These are phyloP conservation scores for Pedionomus torquatus DNA, from an alignment of 2,113 vertebrate species.

Conservation along the genomic window DNA sequence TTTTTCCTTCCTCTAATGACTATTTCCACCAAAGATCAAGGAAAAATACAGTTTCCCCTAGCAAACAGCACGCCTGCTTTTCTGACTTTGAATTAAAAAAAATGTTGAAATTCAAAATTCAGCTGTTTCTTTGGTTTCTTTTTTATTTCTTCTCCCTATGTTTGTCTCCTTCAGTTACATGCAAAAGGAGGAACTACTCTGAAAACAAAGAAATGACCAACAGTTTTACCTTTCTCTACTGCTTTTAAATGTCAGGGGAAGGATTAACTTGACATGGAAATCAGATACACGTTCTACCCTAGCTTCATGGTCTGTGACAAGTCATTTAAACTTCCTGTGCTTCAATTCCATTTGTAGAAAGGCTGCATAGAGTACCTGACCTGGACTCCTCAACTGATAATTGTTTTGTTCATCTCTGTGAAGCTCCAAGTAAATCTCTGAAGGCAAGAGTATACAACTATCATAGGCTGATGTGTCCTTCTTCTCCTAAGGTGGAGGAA, in stretches of 20 bases:
- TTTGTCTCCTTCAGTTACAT: background rate
- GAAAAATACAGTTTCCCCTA: background rate
- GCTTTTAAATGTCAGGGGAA: background rate
- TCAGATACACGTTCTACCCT: background rate
- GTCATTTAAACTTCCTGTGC: background rate
- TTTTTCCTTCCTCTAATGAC: background rate
- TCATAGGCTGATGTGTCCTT: background rate
- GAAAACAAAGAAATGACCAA: background rate
- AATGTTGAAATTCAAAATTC: background rate
- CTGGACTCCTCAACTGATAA: background rate
- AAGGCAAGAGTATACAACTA: background rate
- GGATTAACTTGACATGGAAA: background rate
- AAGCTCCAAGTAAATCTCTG: background rate
- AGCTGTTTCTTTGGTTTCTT: background rate
- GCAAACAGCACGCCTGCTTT: background rate
- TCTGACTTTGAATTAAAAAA: background rate
- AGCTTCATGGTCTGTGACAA: background rate
- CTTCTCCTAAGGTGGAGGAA: background rate
- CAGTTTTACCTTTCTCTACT: background rate
- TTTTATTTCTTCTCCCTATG: background rate
- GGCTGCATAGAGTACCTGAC: background rate
- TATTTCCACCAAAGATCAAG: background rate
- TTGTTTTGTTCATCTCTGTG: background rate
- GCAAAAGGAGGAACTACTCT: background rate
- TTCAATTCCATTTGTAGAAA: background rate